These are phyloP conservation scores for Caiman crocodilus DNA, from an alignment of 2,797 vertebrate genomes.

Conservation along the genomic window DNA sequence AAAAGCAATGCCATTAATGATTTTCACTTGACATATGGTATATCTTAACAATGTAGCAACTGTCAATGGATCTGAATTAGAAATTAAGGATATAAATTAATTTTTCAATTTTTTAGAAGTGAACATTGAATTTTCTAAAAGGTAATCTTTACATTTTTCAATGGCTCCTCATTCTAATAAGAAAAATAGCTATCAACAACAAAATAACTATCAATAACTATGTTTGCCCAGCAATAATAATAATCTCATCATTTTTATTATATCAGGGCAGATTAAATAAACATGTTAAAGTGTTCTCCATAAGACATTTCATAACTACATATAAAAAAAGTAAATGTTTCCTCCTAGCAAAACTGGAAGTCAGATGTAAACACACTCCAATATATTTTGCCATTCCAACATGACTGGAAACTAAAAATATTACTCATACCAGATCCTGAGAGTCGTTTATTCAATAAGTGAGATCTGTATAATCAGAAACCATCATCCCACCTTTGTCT, in stretches of 20 bases:
- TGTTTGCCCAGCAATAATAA: not conserved
- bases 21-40: not conserved
- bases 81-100: not conserved
- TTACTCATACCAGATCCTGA: not conserved
- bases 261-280: not conserved
- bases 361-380: not conserved
- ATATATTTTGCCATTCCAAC: not conserved
- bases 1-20: not conserved
- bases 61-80: not conserved
- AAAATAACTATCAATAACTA: not conserved
- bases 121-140: not conserved
- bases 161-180: not conserved
- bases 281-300: not conserved
- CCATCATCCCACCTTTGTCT: conserved; percentile 6
- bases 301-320: not conserved
- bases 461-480: conserved; percentile 5
- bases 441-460: not conserved
- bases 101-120: not conserved
- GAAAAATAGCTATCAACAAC: not conserved
- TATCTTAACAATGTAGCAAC: not conserved
- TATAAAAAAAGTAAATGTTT: not conserved
- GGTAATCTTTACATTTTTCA: not conserved
- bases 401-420: not conserved
- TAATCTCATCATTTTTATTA: not conserved
- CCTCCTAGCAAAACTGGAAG: not conserved